Base-by-base conservation (phyloP, 2,888 invertebrate genomes). In the Pelosia muscerda region DNA sequence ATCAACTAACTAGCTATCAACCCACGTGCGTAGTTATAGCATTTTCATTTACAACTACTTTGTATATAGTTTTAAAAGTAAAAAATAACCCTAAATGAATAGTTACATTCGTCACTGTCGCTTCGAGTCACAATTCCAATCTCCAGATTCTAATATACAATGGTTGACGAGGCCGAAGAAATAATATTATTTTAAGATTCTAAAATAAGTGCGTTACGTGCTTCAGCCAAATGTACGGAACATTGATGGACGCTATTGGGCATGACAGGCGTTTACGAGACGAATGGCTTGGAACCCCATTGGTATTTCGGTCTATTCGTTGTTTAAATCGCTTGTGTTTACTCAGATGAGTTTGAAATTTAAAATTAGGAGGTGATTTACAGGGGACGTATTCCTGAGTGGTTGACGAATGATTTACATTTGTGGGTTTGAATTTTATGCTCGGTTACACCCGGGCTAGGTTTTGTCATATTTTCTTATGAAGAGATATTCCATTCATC, bases 221-320 rank as follows among this genome's bases (percentile, higher is more conserved):
- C 88, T 90, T 88, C 87, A 86, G 92, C 90, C 90, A 92, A 92
- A 91, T 90, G 91, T 89, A 93, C 89, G 93, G 90, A 86, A 91
- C 94, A 91, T 92, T 92, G 93, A 92, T 87, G 86, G 84, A 83
- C 85, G 90, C 90, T 93, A 94, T 94, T 93, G 92, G 87, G 90
- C 91, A 89, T 92, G 93, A 92, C 94, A 91, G 87, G 84, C 86
- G 83, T 83, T 84, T 86, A 69, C 67, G 75, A 86, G 88, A 88
- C 86, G 83, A 75, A 86, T 86, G 79, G 81, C 81, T 85, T 81
- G 79, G 79, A 87, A 88, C 87, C 88, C 84, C 78, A 90, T 87
- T 85, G 89, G 87, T 93, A 93, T 94, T 94, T 93, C 90, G 86
- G 91, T 90, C 88, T 83, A 79, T 81, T 72, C 68, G 69, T 69